Evolutionary conservation across 2,888 invertebrate genomes (phyloP).

Genomic region (Clivina fossor): DNA sequence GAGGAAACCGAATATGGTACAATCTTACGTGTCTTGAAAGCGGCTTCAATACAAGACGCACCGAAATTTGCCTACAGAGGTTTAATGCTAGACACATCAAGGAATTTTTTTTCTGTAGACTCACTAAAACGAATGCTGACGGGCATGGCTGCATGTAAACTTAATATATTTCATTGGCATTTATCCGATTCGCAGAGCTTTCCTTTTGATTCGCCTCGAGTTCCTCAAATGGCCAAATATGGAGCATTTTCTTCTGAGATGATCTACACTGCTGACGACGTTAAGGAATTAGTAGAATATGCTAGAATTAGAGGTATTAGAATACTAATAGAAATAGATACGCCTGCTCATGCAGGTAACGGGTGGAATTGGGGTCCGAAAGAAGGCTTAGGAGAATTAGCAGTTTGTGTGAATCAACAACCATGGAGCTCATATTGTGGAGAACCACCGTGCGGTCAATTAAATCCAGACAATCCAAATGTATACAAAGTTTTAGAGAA

Average conservation of each 20-base stretch:
- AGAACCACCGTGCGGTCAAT: conserved; percentile 84
- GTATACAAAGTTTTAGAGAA: conserved; percentile 73
- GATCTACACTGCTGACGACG: conserved; percentile 68
- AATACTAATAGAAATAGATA: conserved; percentile 86
- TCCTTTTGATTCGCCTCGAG: conserved; percentile 75
- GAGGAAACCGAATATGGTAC: conserved; percentile 66
- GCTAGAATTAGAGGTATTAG: conserved; percentile 82
- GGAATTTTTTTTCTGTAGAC: conserved; percentile 81
- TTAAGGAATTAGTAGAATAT: conserved; percentile 72
- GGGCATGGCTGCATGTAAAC: conserved; percentile 86
- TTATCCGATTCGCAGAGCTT: conserved; percentile 90
- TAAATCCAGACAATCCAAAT: conserved; percentile 79
- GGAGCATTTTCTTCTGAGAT: conserved; percentile 82
- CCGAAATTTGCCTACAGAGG: conserved; percentile 83
- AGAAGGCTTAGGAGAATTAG: conserved; percentile 74
- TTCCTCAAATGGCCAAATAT: conserved; percentile 76
- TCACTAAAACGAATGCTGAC: conserved; percentile 74
- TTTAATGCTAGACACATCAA: conserved; percentile 84
- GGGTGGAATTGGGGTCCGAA: conserved; percentile 84
- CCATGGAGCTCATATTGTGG: conserved; percentile 81
- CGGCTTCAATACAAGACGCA: conserved; percentile 70
- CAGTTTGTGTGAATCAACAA: conserved; percentile 77
- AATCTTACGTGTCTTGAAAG: conserved; percentile 64
- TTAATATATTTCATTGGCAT: conserved; percentile 95
- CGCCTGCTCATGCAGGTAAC: conserved; percentile 86